Evolutionary conservation across 2,113 vertebrate species (phyloP).

Genomic region (Strix aluco): DNA sequence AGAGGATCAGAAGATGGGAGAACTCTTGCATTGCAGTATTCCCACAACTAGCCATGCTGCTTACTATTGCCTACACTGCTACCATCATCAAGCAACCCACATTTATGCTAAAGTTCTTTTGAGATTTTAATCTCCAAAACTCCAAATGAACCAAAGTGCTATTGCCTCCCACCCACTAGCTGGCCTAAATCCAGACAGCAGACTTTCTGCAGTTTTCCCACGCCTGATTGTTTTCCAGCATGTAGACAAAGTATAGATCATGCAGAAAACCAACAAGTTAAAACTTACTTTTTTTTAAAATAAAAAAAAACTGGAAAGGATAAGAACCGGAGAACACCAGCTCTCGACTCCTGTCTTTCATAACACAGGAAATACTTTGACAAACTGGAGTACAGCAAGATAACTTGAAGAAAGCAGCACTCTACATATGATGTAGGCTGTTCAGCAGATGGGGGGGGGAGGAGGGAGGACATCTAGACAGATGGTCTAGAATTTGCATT

Average conservation of each 20-base stretch:
- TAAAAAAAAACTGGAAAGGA: not conserved
- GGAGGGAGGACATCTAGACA: constrained; percentile 37
- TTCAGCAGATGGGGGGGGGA: constrained; percentile 11
- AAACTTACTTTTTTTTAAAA: too few species aligned
- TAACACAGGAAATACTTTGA: constrained; percentile 14
- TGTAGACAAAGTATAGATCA: not conserved
- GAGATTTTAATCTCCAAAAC: constrained; percentile 32
- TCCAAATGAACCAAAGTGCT: constrained; percentile 15
- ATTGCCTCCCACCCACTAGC: constrained; percentile 20
- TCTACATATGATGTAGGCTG: not conserved
- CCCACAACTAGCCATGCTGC: not conserved
- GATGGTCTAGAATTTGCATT: constrained; percentile 51
- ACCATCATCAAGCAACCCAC: constrained; percentile 4
- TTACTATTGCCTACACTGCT: constrained; percentile 4
- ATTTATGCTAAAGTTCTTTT: not conserved
- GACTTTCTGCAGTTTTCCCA: constrained; percentile 36
- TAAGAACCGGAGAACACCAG: not conserved
- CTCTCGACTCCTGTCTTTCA: not conserved
- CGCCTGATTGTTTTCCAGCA: constrained; percentile 10
- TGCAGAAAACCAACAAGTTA: not conserved
- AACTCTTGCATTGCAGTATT: not conserved
- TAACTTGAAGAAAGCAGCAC: constrained; percentile 4
- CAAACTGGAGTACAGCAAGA: not conserved
- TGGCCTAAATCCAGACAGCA: constrained; percentile 38
- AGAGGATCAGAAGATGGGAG: not conserved